Percentiles rank a stretch among this genome's conserved stretches.
These are phyloP conservation scores for Lasiommata megera DNA, from an alignment of 2,888 invertebrate species.

Conservation along the genomic window DNA sequence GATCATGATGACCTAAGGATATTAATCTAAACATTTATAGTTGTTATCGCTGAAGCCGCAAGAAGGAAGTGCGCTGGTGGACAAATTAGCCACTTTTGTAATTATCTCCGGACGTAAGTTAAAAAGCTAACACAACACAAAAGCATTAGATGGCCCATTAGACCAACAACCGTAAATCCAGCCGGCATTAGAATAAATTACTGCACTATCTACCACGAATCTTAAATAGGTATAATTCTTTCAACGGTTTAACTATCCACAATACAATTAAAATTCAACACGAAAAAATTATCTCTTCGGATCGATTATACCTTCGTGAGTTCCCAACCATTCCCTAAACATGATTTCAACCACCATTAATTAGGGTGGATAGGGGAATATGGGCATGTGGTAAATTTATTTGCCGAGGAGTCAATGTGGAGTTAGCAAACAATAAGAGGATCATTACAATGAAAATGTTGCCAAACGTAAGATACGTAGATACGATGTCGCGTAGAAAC, in stretches of 20 bases:
- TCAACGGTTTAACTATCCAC: conserved; percentile 41
- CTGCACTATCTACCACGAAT: conserved; percentile 31
- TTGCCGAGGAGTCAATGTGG: background rate
- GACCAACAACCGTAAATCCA: conserved; percentile 34
- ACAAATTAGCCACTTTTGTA: conserved; percentile 10
- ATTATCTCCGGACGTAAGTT: conserved; percentile 17
- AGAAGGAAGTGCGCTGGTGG: background rate
- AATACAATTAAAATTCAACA: conserved; percentile 45
- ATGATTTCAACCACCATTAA: conserved; percentile 52
- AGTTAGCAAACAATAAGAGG: too few species aligned
- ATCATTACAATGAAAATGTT: too few species aligned
- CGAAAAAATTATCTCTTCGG: conserved; percentile 45
- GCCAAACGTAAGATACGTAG: too few species aligned
- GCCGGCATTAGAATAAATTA: conserved; percentile 36
- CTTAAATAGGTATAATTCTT: conserved; percentile 45
- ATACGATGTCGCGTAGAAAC: too few species aligned
- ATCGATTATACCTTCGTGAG: conserved; percentile 45
- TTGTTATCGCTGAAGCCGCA: background rate
- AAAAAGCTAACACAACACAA: conserved; percentile 18
- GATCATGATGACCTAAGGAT: too few species aligned
- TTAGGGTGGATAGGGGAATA: conserved; percentile 38
- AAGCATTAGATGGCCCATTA: conserved; percentile 32
- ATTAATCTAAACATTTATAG: background rate
- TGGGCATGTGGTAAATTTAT: conserved; percentile 4
- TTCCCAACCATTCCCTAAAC: conserved; percentile 56